Evolutionary conservation across 1,140 invertebrate species (phyloP).

Genomic region (Cyclargus thomasi): DNA sequence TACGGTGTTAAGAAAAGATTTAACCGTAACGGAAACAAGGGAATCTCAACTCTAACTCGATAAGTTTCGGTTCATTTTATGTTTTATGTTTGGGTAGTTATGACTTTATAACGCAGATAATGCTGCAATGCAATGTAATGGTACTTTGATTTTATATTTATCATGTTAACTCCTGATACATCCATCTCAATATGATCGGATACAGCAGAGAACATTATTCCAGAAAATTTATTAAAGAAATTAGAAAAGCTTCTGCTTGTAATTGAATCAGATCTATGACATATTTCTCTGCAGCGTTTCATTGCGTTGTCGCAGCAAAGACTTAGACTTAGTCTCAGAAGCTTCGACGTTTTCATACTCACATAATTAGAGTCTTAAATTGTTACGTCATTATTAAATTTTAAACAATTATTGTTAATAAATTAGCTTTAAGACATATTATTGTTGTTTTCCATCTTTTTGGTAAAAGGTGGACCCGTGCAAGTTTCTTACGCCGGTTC

Average conservation of each 20-base stretch:
- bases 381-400: too few species aligned
- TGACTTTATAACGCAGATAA: neutral
- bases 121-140: neutral
- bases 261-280: neutral
- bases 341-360: too few species aligned
- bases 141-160: slow-evolving; percentile 4
- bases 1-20: neutral
- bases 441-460: too few species aligned
- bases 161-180: neutral
- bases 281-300: too few species aligned
- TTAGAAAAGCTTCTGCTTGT: neutral
- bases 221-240: neutral
- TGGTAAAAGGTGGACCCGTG: too few species aligned
- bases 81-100: neutral
- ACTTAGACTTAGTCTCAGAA: too few species aligned
- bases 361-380: too few species aligned
- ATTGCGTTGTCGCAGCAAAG: too few species aligned
- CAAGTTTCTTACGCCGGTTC: too few species aligned
- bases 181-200: neutral
- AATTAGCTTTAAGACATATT: too few species aligned
- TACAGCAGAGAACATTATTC: neutral
- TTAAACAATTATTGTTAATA: too few species aligned
- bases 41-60: neutral
- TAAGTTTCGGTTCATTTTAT: neutral
- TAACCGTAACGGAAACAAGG: neutral